phyloP scores from a whole-genome alignment of 1,140 invertebrate genomes.

The Zaprionus ornatus region DNA sequence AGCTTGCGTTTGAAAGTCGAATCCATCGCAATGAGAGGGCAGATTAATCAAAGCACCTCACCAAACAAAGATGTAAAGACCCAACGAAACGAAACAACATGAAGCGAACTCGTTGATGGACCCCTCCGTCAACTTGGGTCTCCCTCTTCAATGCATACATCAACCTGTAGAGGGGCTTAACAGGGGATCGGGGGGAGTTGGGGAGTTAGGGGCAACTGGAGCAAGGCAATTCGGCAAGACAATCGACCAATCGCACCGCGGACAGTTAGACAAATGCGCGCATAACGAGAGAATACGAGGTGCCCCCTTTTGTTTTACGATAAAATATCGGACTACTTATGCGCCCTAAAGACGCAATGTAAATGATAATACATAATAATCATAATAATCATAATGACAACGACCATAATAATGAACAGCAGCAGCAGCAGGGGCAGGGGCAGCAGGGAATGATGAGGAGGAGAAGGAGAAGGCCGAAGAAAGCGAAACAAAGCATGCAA shows the following conservation, averaged over 20 bases:
- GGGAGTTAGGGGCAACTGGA: background rate
- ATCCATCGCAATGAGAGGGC: constrained; percentile 52
- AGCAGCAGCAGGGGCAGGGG: background rate
- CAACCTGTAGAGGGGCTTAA: no score
- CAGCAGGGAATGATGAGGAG: background rate
- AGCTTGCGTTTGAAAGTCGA: constrained; percentile 49
- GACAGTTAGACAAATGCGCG: constrained; percentile 1
- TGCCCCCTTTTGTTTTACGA: constrained; percentile 42
- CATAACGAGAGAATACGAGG: constrained; percentile 42
- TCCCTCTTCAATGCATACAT: background rate
- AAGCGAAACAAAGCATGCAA: constrained; percentile 37
- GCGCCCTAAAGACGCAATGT: constrained; percentile 62
- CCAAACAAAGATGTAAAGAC: constrained; percentile 40
- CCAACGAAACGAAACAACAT: constrained; percentile 6
- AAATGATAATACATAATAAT: constrained; percentile 50
- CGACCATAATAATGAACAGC: constrained; percentile 14
- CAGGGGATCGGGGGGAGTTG: background rate
- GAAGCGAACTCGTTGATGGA: constrained; percentile 20
- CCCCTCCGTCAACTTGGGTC: constrained; percentile 15
- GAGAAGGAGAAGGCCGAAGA: background rate
- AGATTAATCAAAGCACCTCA: constrained; percentile 67
- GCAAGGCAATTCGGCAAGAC: background rate
- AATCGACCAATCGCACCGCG: constrained; percentile 2
- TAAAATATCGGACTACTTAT: constrained; percentile 61
- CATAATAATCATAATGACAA: constrained; percentile 33